These are phyloP conservation scores for Pseudois nayaur DNA, from an alignment of 2,113 vertebrate genomes.

Conservation along the genomic window DNA sequence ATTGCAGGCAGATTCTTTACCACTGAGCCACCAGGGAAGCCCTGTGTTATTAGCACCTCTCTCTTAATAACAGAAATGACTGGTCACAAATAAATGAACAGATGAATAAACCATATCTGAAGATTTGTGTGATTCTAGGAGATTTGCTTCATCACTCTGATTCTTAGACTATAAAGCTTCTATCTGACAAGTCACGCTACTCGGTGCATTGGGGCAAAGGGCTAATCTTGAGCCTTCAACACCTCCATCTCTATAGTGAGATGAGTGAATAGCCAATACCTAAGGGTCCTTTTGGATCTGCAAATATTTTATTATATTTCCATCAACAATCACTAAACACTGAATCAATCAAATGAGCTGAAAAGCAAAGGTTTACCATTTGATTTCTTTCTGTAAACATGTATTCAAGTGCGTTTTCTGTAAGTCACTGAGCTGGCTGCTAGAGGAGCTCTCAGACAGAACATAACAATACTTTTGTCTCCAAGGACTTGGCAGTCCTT, in stretches of 20 bases:
- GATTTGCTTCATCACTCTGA: accelerated
- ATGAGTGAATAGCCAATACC: background rate
- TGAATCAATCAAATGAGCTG: background rate
- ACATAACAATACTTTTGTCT: background rate
- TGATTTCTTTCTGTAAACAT: background rate
- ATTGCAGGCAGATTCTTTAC: background rate
- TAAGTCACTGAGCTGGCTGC: background rate
- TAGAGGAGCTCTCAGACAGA: background rate
- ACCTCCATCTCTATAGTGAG: background rate
- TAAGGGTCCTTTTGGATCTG: background rate
- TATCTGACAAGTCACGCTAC: no score
- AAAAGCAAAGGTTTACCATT: background rate
- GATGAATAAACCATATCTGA: background rate
- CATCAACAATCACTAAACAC: background rate
- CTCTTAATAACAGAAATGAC: background rate
- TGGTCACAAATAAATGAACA: background rate
- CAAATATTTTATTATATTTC: background rate
- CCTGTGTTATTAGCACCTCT: background rate
- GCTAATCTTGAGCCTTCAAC: background rate
- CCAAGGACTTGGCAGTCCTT: background rate
- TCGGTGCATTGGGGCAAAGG: background rate
- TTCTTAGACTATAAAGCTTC: background rate
- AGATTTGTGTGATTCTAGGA: accelerated
- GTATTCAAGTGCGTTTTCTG: background rate
- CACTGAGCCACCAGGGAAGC: background rate